Evolutionary conservation across 2,888 invertebrate species (phyloP).

Genomic region (Platypus cylindrus): DNA sequence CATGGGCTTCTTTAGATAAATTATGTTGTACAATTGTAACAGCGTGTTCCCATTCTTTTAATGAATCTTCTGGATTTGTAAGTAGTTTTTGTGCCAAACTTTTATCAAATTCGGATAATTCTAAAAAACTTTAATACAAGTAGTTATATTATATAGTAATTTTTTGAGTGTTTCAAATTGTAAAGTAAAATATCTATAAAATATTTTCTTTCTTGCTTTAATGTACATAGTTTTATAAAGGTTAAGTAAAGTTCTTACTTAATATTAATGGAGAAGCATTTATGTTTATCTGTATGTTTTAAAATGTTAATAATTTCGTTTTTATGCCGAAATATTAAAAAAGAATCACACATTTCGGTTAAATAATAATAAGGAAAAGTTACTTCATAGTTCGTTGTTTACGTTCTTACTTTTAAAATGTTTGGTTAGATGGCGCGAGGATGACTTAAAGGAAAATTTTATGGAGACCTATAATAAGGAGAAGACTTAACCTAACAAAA

Average conservation of each 20-base stretch:
- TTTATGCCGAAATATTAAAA: slow-evolving; percentile 46
- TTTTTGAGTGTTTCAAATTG: not conserved
- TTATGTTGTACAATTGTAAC: slow-evolving; percentile 47
- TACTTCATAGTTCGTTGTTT: no score
- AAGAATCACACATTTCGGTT: slow-evolving; percentile 28
- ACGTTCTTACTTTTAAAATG: no score
- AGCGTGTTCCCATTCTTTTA: slow-evolving; percentile 51
- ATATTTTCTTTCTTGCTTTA: slow-evolving; percentile 37
- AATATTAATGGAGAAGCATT: slow-evolving; percentile 53
- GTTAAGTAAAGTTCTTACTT: slow-evolving; percentile 41
- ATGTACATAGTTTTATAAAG: slow-evolving; percentile 16
- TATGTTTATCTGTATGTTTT: slow-evolving; percentile 42
- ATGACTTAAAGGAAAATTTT: no score
- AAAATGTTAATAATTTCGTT: slow-evolving; percentile 51
- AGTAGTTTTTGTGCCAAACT: slow-evolving; percentile 55
- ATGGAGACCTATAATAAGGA: no score
- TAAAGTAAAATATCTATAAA: slow-evolving; percentile 1
- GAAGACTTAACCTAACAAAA: no score
- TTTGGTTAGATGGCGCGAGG: no score
- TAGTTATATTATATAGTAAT: not conserved
- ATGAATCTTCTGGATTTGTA: slow-evolving; percentile 46
- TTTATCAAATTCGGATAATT: slow-evolving; percentile 54
- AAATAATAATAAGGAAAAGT: no score
- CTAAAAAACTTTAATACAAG: slow-evolving; percentile 47
- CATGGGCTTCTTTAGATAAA: slow-evolving; percentile 34